phyloP scores from a whole-genome alignment of 2,797 vertebrate genomes.

The Gymnoscopelus microlampas region DNA sequence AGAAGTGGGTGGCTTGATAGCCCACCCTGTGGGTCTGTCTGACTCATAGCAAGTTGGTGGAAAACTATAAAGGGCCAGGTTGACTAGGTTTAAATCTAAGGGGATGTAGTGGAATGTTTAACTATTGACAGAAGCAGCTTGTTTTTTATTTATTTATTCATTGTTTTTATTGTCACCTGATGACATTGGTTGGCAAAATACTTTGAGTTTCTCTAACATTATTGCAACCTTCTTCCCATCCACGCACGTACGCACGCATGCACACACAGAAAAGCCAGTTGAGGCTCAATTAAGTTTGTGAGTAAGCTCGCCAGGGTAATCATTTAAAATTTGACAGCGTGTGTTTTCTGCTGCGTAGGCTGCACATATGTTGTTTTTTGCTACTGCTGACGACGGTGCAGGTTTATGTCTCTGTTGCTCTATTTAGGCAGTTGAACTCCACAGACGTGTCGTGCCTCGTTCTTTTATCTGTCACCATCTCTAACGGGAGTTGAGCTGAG shows the following conservation, averaged over 20 bases:
- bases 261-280: conserved; percentile 7
- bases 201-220: no score
- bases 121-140: no score
- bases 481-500: conserved; percentile 32
- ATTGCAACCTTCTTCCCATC: no score
- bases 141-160: no score
- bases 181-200: no score
- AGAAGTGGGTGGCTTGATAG: conserved; percentile 39
- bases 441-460: conserved; percentile 9
- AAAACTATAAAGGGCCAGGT: conserved; percentile 29
- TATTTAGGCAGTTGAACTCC: conserved; percentile 17
- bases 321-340: conserved; percentile 46
- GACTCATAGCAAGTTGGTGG: conserved; percentile 59
- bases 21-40: conserved; percentile 45
- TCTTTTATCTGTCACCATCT: conserved; percentile 57
- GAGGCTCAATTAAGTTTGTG: conserved; percentile 34
- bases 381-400: neutral
- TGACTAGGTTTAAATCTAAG: no score
- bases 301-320: conserved; percentile 24
- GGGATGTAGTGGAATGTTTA: no score
- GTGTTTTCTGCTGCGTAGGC: conserved; percentile 38
- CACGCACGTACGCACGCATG: no score
- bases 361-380: neutral
- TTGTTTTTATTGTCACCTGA: no score
- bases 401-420: conserved; percentile 9